Conservation (phyloP, 2,797 vertebrate genomes). For the Salarias fasciatus region DNA sequence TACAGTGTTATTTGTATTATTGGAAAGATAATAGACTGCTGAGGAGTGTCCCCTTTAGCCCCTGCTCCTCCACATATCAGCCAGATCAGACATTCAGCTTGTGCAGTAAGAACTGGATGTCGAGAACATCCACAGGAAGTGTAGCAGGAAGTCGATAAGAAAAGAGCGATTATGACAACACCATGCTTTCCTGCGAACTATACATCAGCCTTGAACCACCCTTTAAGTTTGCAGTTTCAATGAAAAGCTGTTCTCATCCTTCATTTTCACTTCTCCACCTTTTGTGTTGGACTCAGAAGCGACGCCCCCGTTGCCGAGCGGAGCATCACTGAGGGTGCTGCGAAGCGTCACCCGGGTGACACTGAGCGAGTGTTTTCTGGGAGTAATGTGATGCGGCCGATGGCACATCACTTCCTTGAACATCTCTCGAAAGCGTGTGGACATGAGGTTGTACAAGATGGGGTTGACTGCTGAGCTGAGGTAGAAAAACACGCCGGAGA, state of each 20-base stretch:
- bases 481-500: conserved; percentile 94
- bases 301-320: conserved; percentile 64
- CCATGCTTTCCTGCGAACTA: background rate
- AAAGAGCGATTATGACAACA: background rate
- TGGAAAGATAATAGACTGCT: too few relatives aligned
- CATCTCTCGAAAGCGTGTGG: conserved; percentile 93
- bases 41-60: too few relatives aligned
- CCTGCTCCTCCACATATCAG: too few relatives aligned
- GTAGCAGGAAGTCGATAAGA: too few relatives aligned
- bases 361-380: conserved; percentile 80
- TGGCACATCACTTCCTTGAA: conserved; percentile 92
- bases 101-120: too few relatives aligned
- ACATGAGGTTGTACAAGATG: conserved; percentile 95
- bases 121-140: too few relatives aligned
- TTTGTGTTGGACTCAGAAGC: conserved; percentile 62
- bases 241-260: conserved; percentile 68
- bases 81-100: too few relatives aligned
- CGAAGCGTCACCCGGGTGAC: conserved; percentile 84
- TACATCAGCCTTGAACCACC: background rate
- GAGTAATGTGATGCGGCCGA: conserved; percentile 17
- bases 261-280: conserved; percentile 56
- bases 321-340: conserved; percentile 85
- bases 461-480: conserved; percentile 92
- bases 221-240: conserved; percentile 20
- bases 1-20: too few relatives aligned